phyloP scores from a whole-genome alignment of 2,113 vertebrate genomes.

The Ibidorhyncha struthersii region DNA sequence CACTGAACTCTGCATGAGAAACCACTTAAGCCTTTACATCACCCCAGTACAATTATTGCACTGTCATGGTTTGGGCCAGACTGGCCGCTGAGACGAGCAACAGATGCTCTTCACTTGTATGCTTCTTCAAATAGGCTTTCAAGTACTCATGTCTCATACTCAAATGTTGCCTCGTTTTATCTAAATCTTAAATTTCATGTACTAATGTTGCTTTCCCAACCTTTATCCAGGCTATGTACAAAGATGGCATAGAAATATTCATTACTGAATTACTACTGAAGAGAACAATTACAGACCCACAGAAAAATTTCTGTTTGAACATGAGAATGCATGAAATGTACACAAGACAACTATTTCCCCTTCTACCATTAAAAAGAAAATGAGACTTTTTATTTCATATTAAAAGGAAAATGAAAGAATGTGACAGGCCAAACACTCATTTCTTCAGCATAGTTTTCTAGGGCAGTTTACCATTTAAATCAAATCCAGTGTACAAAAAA shows the following conservation, averaged over 20 bases:
- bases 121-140: background rate
- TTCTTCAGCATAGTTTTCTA: background rate
- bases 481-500: background rate
- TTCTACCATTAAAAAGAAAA: background rate
- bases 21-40: background rate
- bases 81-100: too few species aligned
- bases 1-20: background rate
- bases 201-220: background rate
- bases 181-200: background rate
- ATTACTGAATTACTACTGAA: background rate
- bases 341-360: background rate
- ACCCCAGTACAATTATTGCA: background rate
- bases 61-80: too few species aligned
- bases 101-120: background rate
- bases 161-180: background rate
- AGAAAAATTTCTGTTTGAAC: background rate
- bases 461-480: background rate
- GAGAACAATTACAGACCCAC: background rate
- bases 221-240: background rate
- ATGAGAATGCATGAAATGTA: background rate
- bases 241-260: background rate
- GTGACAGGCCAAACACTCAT: background rate
- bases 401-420: background rate
- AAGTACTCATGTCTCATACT: rapidly evolving
- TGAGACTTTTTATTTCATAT: background rate